Conservation (phyloP, 2,888 invertebrate genomes). For the Parthenolecanium corni region DNA sequence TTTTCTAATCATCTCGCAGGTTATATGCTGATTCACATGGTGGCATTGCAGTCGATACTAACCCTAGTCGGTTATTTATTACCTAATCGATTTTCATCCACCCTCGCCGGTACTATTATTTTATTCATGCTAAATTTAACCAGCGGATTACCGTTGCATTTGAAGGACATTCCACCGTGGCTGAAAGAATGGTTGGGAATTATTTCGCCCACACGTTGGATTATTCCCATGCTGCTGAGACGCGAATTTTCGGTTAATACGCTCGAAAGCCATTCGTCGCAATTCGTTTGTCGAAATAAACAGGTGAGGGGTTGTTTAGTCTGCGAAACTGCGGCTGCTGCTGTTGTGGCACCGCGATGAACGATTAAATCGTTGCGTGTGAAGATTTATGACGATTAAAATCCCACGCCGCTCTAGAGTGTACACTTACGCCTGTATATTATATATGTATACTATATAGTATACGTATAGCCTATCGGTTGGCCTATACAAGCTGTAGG, state of each 20-base stretch:
- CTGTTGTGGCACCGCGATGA: not conserved
- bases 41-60: constrained; percentile 54
- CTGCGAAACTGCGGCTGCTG: not conserved
- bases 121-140: constrained; percentile 50
- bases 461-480: not conserved
- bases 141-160: constrained; percentile 58
- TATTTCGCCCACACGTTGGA: constrained; percentile 61
- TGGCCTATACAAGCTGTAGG: too few relatives aligned
- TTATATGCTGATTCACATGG: constrained; percentile 58
- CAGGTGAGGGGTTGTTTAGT: constrained; percentile 54
- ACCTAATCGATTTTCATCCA: constrained; percentile 52
- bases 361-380: not conserved
- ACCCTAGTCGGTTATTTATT: constrained; percentile 55
- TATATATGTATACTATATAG: not conserved
- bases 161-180: constrained; percentile 51
- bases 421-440: not conserved
- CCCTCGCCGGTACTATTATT: constrained; percentile 49
- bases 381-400: not conserved
- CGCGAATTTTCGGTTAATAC: constrained; percentile 56
- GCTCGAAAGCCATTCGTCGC: constrained; percentile 45
- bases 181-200: constrained; percentile 49
- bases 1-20: constrained; percentile 45
- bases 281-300: constrained; percentile 55
- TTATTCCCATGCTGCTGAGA: constrained; percentile 52
- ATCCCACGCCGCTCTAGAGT: not conserved